Conservation (phyloP, 2,113 vertebrate genomes). For the Oreochromis niloticus region DNA sequence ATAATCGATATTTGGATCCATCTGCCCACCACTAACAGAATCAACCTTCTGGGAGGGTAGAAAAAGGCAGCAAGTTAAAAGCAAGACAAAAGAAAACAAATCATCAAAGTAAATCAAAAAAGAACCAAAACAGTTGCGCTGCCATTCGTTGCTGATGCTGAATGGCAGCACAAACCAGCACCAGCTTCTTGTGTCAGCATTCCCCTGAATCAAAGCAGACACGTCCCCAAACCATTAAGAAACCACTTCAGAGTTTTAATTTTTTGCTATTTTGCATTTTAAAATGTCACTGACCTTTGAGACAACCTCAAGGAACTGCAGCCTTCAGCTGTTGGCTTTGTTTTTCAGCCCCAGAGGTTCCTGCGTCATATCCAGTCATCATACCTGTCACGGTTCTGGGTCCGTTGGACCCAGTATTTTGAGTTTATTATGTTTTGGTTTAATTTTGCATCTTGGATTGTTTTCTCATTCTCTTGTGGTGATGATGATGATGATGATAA, state of each 20-base stretch:
- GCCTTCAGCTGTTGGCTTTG: neutral
- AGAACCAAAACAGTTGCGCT: neutral
- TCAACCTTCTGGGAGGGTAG: accelerated
- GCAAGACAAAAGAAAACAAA: neutral
- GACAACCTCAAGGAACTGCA: neutral
- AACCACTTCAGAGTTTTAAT: accelerated
- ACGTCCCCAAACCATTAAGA: neutral
- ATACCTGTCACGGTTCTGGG: too few species aligned
- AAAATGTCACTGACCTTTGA: neutral
- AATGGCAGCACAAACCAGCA: neutral
- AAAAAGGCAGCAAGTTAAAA: neutral
- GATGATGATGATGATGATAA: too few species aligned
- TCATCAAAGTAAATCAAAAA: neutral
- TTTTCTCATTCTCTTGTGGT: too few species aligned
- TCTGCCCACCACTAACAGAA: too few species aligned
- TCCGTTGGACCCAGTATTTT: too few species aligned
- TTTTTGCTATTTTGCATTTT: neutral
- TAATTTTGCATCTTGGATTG: too few species aligned
- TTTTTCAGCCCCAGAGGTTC: neutral
- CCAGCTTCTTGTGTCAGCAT: neutral
- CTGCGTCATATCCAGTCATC: neutral
- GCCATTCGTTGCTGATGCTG: neutral
- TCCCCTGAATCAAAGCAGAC: neutral
- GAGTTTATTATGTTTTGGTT: too few species aligned
- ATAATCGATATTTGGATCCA: too few species aligned